Conservation (phyloP, 2,113 vertebrate species). For the Aythya baeri region DNA sequence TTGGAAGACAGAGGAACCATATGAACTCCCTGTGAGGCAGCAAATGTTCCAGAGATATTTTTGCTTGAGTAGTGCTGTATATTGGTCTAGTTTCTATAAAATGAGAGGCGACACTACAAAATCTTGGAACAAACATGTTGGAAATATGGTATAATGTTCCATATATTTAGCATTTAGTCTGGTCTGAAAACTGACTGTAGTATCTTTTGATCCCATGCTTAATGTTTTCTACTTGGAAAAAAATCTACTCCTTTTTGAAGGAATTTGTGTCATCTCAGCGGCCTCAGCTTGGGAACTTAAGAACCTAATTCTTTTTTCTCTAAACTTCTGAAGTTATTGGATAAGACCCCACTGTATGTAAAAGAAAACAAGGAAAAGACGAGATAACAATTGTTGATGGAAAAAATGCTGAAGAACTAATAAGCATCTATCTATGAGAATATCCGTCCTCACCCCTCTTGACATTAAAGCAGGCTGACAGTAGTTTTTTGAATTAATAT, state of each 20-base stretch:
- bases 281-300: not conserved
- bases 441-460: not conserved
- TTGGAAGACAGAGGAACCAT: not conserved
- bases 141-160: not conserved
- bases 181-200: not conserved
- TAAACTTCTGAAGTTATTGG: not conserved
- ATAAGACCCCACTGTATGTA: not conserved
- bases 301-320: not conserved
- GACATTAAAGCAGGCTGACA: not conserved
- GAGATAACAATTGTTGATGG: not conserved
- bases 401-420: not conserved
- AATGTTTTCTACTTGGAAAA: not conserved
- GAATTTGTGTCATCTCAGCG: not conserved
- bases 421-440: not conserved
- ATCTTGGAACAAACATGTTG: not conserved
- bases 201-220: not conserved
- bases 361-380: not conserved
- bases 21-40: slow-evolving; percentile 20
- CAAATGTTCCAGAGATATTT: slow-evolving; percentile 13
- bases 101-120: not conserved
- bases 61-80: not conserved
- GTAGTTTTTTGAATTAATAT: not conserved
- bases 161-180: not conserved
- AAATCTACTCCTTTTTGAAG: not conserved
- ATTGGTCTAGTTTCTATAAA: not conserved